Evolutionary conservation across 2,113 vertebrate genomes (phyloP).

Genomic region (Lethenteron camtschaticum): DNA sequence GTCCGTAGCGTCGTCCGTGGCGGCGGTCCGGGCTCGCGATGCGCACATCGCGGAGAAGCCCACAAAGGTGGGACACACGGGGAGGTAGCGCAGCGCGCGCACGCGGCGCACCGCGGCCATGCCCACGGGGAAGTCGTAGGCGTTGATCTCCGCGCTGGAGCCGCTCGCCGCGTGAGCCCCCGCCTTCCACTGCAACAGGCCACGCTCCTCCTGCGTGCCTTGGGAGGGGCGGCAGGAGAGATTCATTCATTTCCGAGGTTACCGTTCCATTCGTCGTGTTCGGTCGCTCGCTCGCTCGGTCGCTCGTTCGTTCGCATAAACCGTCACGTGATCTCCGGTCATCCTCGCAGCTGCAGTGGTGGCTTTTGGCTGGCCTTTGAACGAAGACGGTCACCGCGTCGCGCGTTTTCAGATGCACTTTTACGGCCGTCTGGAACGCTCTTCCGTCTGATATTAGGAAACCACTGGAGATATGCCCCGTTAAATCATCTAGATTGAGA

Average conservation of each 20-base stretch:
- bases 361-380: background rate
- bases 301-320: background rate
- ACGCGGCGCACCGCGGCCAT: slow-evolving; percentile 34
- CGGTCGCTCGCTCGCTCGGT: background rate
- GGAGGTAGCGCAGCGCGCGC: slow-evolving; percentile 33
- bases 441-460: no score
- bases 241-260: background rate
- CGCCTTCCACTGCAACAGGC: slow-evolving; percentile 48
- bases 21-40: no score
- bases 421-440: no score
- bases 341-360: background rate
- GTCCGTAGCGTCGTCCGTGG: no score
- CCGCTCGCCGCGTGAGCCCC: slow-evolving; percentile 25
- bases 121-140: slow-evolving; percentile 61
- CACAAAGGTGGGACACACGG: slow-evolving; percentile 57
- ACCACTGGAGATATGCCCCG: no score
- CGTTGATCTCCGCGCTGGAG: slow-evolving; percentile 19
- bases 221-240: background rate
- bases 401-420: no score
- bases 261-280: background rate
- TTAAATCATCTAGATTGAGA: no score
- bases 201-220: slow-evolving; percentile 57
- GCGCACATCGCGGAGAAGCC: slow-evolving; percentile 23
- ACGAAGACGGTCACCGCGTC: background rate
- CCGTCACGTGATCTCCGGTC: background rate